These are phyloP conservation scores for Grapholita molesta DNA, from an alignment of 1,140 invertebrate genomes.

Conservation along the genomic window DNA sequence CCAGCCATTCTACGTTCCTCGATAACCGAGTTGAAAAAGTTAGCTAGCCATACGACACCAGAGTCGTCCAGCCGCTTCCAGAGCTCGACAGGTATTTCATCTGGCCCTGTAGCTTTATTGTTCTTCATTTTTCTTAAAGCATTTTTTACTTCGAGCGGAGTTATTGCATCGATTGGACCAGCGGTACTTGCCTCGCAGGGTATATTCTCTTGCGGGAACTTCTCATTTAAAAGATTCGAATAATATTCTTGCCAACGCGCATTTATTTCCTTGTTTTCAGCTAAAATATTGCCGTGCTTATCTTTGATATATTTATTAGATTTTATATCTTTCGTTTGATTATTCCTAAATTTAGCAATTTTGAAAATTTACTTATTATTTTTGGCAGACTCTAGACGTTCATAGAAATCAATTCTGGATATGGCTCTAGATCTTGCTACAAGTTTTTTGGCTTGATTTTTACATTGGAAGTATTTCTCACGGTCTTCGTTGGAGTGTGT, in stretches of 20 bases:
- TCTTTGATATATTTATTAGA: conserved; percentile 13
- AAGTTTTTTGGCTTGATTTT: not conserved
- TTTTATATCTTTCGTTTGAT: not conserved
- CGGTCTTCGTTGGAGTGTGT: not conserved
- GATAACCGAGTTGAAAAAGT: too few relatives aligned
- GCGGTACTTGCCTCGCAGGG: too few relatives aligned
- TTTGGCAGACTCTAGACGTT: not conserved
- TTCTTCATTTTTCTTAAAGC: conserved; percentile 1
- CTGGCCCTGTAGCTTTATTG: not conserved
- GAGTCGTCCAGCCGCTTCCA: not conserved
- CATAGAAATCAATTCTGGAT: not conserved
- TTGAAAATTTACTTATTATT: conserved; percentile 1
- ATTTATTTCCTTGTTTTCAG: conserved; percentile 15
- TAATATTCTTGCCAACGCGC: conserved; percentile 16
- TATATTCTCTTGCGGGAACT: conserved; percentile 18
- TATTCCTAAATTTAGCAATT: not conserved
- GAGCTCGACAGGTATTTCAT: not conserved
- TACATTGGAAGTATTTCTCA: not conserved
- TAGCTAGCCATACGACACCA: too few relatives aligned
- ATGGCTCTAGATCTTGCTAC: not conserved
- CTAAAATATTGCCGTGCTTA: not conserved
- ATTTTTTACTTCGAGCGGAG: not conserved
- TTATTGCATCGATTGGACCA: not conserved
- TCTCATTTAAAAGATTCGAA: conserved; percentile 21
- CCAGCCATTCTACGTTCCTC: too few relatives aligned